Evolutionary conservation across 2,888 invertebrate species (phyloP).

Genomic region (Ligdia adustata): DNA sequence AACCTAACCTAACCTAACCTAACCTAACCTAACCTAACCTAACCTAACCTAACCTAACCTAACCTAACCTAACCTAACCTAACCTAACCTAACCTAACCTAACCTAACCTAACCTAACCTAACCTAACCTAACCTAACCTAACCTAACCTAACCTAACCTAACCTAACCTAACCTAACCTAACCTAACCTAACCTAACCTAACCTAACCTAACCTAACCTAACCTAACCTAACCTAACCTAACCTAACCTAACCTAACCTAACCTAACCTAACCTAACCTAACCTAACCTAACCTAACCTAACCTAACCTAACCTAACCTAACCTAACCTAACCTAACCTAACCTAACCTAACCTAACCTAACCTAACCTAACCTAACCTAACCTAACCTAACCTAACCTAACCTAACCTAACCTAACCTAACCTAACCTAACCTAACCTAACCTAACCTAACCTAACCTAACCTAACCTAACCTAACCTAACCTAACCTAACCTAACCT

Average conservation of each 20-base stretch:
- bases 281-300: slow-evolving; percentile 3
- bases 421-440: slow-evolving; percentile 3
- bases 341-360: slow-evolving; percentile 3
- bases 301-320: slow-evolving; percentile 3
- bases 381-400: slow-evolving; percentile 3
- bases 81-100: slow-evolving; percentile 3
- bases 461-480: slow-evolving; percentile 3
- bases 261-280: slow-evolving; percentile 3
- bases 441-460: slow-evolving; percentile 3
- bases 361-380: slow-evolving; percentile 3
- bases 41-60: slow-evolving; percentile 3
- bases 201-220: slow-evolving; percentile 3
- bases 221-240: slow-evolving; percentile 3
- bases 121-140: slow-evolving; percentile 3
- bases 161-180: slow-evolving; percentile 3
- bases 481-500: slow-evolving; percentile 3
- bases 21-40: slow-evolving; percentile 3
- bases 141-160: slow-evolving; percentile 3
- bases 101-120: slow-evolving; percentile 3
- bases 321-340: slow-evolving; percentile 3
- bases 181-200: slow-evolving; percentile 3
- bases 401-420: slow-evolving; percentile 3
- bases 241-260: slow-evolving; percentile 3
- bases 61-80: slow-evolving; percentile 3
- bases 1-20: slow-evolving; percentile 3